Conservation (phyloP, 1,140 invertebrate genomes). For the Achroia grisella region DNA sequence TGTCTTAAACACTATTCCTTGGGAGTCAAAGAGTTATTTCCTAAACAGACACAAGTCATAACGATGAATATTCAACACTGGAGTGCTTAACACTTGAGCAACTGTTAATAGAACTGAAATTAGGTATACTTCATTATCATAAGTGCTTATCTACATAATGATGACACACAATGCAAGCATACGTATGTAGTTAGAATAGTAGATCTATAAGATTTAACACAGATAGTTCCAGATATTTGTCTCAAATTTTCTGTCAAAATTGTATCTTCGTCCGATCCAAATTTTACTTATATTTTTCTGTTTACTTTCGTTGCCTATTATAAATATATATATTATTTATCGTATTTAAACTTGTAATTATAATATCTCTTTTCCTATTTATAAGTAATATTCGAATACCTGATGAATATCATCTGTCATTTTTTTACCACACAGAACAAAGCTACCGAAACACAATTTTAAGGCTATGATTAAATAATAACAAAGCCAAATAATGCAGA, state of each 20-base stretch:
- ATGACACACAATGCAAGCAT: background rate
- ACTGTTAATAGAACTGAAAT: constrained; percentile 10
- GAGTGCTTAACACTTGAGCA: constrained; percentile 11
- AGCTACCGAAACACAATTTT: background rate
- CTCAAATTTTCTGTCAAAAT: too few relatives aligned
- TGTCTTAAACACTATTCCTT: constrained; percentile 35
- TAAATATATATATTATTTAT: too few relatives aligned
- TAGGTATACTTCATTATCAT: constrained; percentile 6
- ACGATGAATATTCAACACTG: constrained; percentile 47
- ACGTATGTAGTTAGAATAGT: background rate
- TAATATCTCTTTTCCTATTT: too few relatives aligned
- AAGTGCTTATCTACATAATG: background rate
- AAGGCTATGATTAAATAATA: constrained; percentile 1
- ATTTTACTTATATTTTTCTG: too few relatives aligned
- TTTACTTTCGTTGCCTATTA: too few relatives aligned
- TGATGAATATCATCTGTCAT: too few relatives aligned
- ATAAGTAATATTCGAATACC: too few relatives aligned
- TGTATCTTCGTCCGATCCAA: too few relatives aligned
- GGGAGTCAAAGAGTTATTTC: constrained; percentile 38
- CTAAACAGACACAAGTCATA: constrained; percentile 34
- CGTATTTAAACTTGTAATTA: too few relatives aligned
- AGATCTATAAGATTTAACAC: background rate
- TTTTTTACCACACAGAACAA: background rate
- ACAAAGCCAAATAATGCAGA: constrained; percentile 1
- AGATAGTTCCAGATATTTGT: too few relatives aligned